phyloP scores from a whole-genome alignment of 2,888 invertebrate species.

The Drosophila demipolita region DNA sequence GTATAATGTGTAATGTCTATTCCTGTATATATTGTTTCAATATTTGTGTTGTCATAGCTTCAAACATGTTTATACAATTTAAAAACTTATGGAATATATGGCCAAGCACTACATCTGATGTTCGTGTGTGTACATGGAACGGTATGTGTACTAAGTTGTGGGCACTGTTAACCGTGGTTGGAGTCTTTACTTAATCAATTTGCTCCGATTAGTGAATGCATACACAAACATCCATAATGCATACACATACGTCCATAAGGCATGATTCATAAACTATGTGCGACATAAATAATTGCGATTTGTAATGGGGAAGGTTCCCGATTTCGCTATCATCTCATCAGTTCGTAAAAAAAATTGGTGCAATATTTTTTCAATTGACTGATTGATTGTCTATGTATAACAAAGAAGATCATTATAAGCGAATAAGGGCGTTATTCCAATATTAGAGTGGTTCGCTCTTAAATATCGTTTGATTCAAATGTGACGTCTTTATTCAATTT shows the following conservation, averaged over 20 bases:
- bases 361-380: not conserved
- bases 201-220: slow-evolving; percentile 21
- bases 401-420: not conserved
- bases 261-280: slow-evolving; percentile 36
- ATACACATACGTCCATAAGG: slow-evolving; percentile 29
- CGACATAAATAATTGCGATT: slow-evolving; percentile 11
- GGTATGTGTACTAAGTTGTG: slow-evolving; percentile 23
- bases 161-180: slow-evolving; percentile 39
- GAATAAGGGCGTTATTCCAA: not conserved
- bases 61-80: slow-evolving; percentile 40
- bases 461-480: not conserved
- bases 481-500: not conserved
- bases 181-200: slow-evolving; percentile 15
- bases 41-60: slow-evolving; percentile 44
- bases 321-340: not conserved
- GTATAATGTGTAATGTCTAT: slow-evolving; percentile 25
- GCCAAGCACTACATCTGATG: not conserved
- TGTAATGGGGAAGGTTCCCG: slow-evolving; percentile 14
- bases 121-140: not conserved
- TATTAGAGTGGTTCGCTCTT: not conserved
- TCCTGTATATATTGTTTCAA: slow-evolving; percentile 24
- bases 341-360: not conserved
- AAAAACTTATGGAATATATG: slow-evolving; percentile 20
- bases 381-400: not conserved
- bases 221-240: slow-evolving; percentile 27